phyloP scores from a whole-genome alignment of 2,113 vertebrate species.

The Mungos mungo region DNA sequence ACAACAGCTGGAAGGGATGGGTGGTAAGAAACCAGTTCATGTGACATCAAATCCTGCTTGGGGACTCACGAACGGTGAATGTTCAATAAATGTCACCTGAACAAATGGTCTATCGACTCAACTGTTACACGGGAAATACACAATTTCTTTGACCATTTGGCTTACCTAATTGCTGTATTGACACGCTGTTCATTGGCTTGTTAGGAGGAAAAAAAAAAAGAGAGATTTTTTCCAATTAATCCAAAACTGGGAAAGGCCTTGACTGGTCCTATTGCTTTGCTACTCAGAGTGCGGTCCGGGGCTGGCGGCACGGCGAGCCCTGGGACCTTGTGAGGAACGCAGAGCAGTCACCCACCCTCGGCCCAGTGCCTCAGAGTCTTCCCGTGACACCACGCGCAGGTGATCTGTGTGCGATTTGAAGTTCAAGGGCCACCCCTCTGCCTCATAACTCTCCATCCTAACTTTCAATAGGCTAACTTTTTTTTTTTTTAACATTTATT shows the following conservation, averaged over 20 bases:
- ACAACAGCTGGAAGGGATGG: background rate
- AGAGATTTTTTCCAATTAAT: background rate
- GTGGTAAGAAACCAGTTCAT: background rate
- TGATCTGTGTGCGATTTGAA: background rate
- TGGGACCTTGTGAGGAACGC: background rate
- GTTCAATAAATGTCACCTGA: background rate
- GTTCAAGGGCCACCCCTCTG: background rate
- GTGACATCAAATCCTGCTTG: background rate
- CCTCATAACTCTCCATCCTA: background rate
- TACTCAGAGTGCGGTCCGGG: background rate
- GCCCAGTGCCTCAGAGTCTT: background rate
- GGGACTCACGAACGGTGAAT: background rate
- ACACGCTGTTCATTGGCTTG: background rate
- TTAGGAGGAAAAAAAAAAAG: background rate
- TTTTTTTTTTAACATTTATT: too few relatives aligned
- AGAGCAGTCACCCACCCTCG: background rate
- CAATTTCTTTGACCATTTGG: background rate
- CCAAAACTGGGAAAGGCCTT: background rate
- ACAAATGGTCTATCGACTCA: background rate
- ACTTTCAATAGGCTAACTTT: background rate
- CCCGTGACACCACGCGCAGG: too few relatives aligned
- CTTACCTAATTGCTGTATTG: background rate
- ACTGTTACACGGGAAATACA: background rate
- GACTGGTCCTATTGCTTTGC: background rate
- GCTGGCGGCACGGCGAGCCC: background rate